These are phyloP conservation scores for Numida meleagris DNA, from an alignment of 2,113 vertebrate species.

Conservation along the genomic window DNA sequence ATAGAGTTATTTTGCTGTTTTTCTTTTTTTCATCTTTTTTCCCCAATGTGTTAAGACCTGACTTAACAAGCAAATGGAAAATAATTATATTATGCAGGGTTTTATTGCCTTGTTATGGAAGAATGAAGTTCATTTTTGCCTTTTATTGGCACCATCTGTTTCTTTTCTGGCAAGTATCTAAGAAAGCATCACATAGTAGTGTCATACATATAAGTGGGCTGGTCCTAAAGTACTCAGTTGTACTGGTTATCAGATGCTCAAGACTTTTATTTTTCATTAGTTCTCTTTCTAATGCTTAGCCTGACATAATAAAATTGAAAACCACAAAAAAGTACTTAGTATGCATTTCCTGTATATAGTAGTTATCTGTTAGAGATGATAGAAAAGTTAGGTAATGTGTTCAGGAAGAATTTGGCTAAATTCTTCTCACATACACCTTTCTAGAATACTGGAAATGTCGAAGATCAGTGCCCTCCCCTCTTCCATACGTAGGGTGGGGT, in stretches of 20 bases:
- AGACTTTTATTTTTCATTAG: not conserved
- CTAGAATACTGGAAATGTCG: not conserved
- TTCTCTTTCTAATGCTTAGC: not conserved
- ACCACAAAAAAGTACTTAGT: not conserved
- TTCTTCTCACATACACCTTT: not conserved
- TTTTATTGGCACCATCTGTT: constrained; percentile 74
- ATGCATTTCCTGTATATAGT: not conserved
- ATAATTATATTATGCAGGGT: constrained; percentile 61
- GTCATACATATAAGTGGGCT: not conserved
- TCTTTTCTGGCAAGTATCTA: constrained; percentile 57
- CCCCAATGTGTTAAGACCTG: constrained; percentile 4
- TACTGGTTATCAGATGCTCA: not conserved
- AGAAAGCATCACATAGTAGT: not conserved
- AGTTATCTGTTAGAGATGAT: not conserved
- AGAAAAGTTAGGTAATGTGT: not conserved
- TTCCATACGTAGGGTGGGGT: rapidly evolving
- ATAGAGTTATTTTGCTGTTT: not conserved
- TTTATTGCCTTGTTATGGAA: constrained; percentile 64
- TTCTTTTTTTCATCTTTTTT: constrained; percentile 35
- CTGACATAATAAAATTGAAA: not conserved
- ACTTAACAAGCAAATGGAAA: constrained; percentile 67
- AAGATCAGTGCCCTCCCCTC: not conserved
- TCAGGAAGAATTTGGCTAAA: not conserved
- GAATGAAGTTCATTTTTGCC: constrained; percentile 66
- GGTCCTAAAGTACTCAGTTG: not conserved